Evolutionary conservation across 2,888 invertebrate genomes (phyloP).

Genomic region (Drosophila mercatorum): DNA sequence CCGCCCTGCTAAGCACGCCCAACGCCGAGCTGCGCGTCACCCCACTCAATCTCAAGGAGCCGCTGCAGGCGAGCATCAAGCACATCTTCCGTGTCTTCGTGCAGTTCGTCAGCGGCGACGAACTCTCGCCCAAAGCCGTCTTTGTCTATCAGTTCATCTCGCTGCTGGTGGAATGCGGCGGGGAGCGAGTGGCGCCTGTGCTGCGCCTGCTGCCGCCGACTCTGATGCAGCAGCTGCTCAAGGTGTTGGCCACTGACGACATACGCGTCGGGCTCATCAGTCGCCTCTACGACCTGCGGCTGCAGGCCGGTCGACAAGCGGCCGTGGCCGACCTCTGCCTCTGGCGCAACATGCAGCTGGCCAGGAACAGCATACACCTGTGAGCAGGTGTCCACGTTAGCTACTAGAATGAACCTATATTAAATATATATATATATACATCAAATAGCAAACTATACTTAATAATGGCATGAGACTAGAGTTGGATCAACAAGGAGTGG

Average conservation of each 20-base stretch:
- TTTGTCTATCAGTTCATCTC: conserved; percentile 92
- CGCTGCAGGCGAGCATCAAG: conserved; percentile 88
- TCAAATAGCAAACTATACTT: background rate
- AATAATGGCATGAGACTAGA: too few species aligned
- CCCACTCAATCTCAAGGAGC: conserved; percentile 86
- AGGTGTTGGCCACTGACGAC: conserved; percentile 85
- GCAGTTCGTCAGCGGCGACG: conserved; percentile 87
- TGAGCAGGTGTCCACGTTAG: conserved; percentile 50
- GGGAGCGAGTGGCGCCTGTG: conserved; percentile 89
- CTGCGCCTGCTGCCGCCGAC: conserved; percentile 91
- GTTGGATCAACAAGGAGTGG: background rate
- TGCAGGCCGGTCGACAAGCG: conserved; percentile 91
- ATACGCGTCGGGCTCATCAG: conserved; percentile 83
- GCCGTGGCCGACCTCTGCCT: conserved; percentile 95
- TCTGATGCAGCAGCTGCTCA: conserved; percentile 92
- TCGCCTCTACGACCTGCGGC: conserved; percentile 89
- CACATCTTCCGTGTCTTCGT: conserved; percentile 90
- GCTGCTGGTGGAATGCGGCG: conserved; percentile 91
- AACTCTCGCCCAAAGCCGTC: conserved; percentile 92
- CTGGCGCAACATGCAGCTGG: conserved; percentile 91
- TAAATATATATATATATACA: conserved; percentile 10
- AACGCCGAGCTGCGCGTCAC: conserved; percentile 62
- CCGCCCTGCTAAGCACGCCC: conserved; percentile 38
- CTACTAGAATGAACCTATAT: conserved; percentile 17
- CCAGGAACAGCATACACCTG: conserved; percentile 82